These are phyloP conservation scores for Meganola albula DNA, from an alignment of 2,888 invertebrate species.

Conservation along the genomic window DNA sequence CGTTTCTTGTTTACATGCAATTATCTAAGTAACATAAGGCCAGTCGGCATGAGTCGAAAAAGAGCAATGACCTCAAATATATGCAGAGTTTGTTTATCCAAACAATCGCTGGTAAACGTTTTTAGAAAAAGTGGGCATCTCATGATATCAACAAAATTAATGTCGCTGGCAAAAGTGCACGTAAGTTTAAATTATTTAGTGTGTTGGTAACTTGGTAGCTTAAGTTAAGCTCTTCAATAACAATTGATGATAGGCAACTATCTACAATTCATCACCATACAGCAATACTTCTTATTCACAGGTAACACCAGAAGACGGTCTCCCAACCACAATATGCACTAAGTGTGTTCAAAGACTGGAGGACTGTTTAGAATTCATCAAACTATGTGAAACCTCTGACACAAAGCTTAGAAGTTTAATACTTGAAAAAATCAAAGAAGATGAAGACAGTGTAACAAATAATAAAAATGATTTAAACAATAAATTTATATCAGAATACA, in stretches of 20 bases:
- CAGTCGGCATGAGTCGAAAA: too few relatives aligned
- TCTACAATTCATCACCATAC: too few relatives aligned
- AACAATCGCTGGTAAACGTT: conserved; percentile 37
- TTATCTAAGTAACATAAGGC: too few relatives aligned
- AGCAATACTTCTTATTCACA: conserved; percentile 39
- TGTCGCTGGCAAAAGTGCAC: conserved; percentile 48
- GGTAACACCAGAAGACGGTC: conserved; percentile 54
- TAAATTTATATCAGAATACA: conserved; percentile 12
- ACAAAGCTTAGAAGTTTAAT: conserved; percentile 35
- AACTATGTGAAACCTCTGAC: conserved; percentile 51
- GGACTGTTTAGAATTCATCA: conserved; percentile 48
- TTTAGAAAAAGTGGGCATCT: conserved; percentile 37
- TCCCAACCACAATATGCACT: conserved; percentile 52
- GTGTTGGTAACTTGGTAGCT: too few relatives aligned
- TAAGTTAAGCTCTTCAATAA: too few relatives aligned
- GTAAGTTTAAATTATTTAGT: conserved; percentile 43
- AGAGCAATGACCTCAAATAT: conserved; percentile 23
- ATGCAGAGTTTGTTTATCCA: conserved; percentile 52
- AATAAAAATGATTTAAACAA: conserved; percentile 8
- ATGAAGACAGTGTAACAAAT: conserved; percentile 13
- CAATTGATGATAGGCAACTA: too few relatives aligned
- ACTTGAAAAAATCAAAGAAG: conserved; percentile 12
- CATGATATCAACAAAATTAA: conserved; percentile 48
- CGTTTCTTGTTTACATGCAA: not conserved
- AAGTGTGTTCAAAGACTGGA: conserved; percentile 48